Evolutionary conservation across 2,888 invertebrate genomes (phyloP).

Genomic region (Diadegma fenestrale): DNA sequence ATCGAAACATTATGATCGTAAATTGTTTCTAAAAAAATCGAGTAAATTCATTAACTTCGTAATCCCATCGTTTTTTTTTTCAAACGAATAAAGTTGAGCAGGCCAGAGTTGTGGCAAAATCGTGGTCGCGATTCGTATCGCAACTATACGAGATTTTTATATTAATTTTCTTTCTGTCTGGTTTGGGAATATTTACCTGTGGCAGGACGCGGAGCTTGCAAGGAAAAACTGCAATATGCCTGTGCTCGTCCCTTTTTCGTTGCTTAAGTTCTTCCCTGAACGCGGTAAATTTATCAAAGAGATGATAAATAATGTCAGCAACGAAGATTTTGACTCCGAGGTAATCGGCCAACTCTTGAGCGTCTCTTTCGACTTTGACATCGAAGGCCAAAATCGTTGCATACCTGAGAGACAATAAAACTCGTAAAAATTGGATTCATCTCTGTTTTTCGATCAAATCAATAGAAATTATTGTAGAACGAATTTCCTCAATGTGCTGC

Average conservation of each 20-base stretch:
- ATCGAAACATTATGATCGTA: too few species aligned
- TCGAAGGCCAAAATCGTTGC: slow-evolving; percentile 99
- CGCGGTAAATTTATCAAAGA: slow-evolving; percentile 98
- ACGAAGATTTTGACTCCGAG: slow-evolving; percentile 98
- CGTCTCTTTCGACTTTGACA: slow-evolving; percentile 98
- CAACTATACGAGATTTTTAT: not conserved
- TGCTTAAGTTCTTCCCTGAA: slow-evolving; percentile 96
- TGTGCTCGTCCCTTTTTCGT: slow-evolving; percentile 97
- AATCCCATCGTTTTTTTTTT: not conserved
- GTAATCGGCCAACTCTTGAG: slow-evolving; percentile 98
- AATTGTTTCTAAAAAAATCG: too few species aligned
- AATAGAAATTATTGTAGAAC: not conserved
- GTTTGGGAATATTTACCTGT: slow-evolving; percentile 86
- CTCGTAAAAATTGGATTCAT: not conserved
- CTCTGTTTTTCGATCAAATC: not conserved
- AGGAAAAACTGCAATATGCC: slow-evolving; percentile 99
- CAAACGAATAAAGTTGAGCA: not conserved
- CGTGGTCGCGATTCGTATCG: not conserved
- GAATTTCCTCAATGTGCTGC: not conserved
- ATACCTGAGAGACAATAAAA: slow-evolving; percentile 87
- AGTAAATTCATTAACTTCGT: too few species aligned
- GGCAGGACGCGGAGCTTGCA: slow-evolving; percentile 94
- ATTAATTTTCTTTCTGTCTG: not conserved
- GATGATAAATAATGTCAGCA: slow-evolving; percentile 99
- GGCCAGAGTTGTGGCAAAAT: too few species aligned